phyloP scores from a whole-genome alignment of 2,113 vertebrate species.

The Odocoileus virginianus region DNA sequence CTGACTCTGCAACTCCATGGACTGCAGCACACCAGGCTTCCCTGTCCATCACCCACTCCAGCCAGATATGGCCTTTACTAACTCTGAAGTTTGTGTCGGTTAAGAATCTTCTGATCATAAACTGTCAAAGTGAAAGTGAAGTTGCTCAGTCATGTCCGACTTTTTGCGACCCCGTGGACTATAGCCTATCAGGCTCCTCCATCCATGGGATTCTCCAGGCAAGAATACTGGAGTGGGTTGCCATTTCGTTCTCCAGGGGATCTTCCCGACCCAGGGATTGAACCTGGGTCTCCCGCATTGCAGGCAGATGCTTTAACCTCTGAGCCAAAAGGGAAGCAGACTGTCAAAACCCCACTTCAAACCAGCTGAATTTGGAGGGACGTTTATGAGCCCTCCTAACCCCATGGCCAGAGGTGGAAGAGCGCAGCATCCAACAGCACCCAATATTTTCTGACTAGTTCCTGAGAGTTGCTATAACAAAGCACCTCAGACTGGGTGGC shows the following conservation, averaged over 20 bases:
- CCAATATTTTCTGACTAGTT: rapidly evolving
- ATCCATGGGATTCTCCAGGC: too few species aligned
- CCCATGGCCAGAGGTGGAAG: background rate
- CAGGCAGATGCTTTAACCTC: too few species aligned
- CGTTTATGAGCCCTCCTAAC: rapidly evolving
- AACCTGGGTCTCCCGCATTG: too few species aligned
- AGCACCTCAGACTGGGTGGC: rapidly evolving
- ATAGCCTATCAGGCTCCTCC: too few species aligned
- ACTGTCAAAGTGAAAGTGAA: background rate
- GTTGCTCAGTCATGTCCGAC: too few species aligned
- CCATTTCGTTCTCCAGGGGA: too few species aligned
- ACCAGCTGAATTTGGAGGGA: too few species aligned
- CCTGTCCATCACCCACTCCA: background rate
- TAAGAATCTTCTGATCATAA: background rate
- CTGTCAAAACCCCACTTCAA: background rate
- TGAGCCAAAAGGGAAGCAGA: too few species aligned
- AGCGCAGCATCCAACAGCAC: rapidly evolving
- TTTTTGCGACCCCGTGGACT: too few species aligned
- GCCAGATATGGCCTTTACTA: background rate
- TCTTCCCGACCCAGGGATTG: too few species aligned
- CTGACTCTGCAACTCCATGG: background rate
- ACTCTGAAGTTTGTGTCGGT: background rate
- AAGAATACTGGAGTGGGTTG: too few species aligned
- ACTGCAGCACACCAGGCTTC: background rate
- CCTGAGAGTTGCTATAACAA: too few species aligned